Evolutionary conservation across 1,140 invertebrate genomes (phyloP).

Genomic region (Bombus haemorrhoidalis): DNA sequence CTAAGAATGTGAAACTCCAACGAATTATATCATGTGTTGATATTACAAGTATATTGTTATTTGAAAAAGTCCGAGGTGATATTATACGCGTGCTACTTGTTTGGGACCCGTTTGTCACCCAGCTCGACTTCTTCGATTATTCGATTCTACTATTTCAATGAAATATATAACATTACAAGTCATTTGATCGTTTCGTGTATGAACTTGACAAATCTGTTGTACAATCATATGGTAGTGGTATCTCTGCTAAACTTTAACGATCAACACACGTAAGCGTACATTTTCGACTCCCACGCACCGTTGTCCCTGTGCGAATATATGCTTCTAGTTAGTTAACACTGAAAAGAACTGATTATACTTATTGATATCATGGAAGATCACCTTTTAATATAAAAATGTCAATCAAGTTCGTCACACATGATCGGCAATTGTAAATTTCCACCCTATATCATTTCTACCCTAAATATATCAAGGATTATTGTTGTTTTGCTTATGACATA

Average conservation of each 20-base stretch:
- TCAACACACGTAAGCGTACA: conserved; percentile 57
- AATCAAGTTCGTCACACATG: not conserved
- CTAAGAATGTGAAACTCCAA: not conserved
- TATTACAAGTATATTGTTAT: conserved; percentile 2
- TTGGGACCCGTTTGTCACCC: conserved; percentile 54
- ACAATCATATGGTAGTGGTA: not conserved
- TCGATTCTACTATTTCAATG: conserved; percentile 26
- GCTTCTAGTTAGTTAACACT: conserved; percentile 4
- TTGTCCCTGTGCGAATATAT: conserved; percentile 42
- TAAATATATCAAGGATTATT: not conserved
- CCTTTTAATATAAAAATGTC: not conserved
- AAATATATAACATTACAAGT: not conserved
- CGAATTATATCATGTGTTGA: not conserved
- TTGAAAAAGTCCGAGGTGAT: conserved; percentile 12
- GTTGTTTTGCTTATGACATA: conserved; percentile 3
- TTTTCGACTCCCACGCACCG: conserved; percentile 70
- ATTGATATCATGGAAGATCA: not conserved
- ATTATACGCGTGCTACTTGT: conserved; percentile 34
- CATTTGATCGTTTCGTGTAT: not conserved
- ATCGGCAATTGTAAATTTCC: not conserved
- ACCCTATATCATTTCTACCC: not conserved
- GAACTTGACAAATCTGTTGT: not conserved
- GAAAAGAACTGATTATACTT: conserved; percentile 8
- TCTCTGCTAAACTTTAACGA: conserved; percentile 50
- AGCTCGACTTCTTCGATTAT: conserved; percentile 60